These are phyloP conservation scores for Pelvicachromis taeniatus DNA, from an alignment of 2,113 vertebrate species.

Conservation along the genomic window DNA sequence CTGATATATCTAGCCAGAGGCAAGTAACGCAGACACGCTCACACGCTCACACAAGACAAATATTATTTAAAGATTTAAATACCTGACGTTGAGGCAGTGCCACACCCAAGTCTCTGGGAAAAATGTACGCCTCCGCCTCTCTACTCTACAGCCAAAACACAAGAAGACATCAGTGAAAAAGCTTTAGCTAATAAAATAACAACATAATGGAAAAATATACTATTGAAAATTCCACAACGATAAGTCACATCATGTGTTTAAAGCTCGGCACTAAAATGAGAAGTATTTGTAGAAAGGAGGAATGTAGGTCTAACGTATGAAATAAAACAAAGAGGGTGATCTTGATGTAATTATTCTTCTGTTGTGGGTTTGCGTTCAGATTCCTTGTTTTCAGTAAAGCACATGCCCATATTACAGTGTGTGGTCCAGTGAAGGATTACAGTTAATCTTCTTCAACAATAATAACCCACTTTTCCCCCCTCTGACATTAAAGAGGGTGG, in stretches of 20 bases:
- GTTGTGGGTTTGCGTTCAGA: not conserved
- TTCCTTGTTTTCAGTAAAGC: not conserved
- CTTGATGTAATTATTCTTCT: slow-evolving; percentile 7
- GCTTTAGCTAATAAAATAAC: slow-evolving; percentile 52
- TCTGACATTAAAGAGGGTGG: not conserved
- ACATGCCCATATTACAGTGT: not conserved
- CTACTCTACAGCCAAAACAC: slow-evolving; percentile 75
- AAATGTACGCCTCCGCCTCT: slow-evolving; percentile 87
- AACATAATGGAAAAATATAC: slow-evolving; percentile 46
- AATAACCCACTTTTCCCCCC: not conserved
- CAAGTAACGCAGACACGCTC: not conserved
- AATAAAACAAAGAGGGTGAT: not conserved
- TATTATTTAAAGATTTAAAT: slow-evolving; percentile 42
- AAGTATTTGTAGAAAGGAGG: slow-evolving; percentile 1
- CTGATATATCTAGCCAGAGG: slow-evolving; percentile 2
- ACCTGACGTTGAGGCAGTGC: slow-evolving; percentile 90
- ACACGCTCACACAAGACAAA: slow-evolving; percentile 1
- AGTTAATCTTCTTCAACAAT: not conserved
- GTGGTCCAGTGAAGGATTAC: not conserved
- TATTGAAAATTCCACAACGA: slow-evolving; percentile 34
- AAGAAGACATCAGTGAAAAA: slow-evolving; percentile 53
- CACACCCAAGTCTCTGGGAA: slow-evolving; percentile 93
- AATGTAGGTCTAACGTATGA: slow-evolving; percentile 4
- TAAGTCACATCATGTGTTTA: slow-evolving; percentile 49
- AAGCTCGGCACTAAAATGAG: slow-evolving; percentile 28